phyloP scores from a whole-genome alignment of 2,888 invertebrate species.

The Chydorus sphaericus region DNA sequence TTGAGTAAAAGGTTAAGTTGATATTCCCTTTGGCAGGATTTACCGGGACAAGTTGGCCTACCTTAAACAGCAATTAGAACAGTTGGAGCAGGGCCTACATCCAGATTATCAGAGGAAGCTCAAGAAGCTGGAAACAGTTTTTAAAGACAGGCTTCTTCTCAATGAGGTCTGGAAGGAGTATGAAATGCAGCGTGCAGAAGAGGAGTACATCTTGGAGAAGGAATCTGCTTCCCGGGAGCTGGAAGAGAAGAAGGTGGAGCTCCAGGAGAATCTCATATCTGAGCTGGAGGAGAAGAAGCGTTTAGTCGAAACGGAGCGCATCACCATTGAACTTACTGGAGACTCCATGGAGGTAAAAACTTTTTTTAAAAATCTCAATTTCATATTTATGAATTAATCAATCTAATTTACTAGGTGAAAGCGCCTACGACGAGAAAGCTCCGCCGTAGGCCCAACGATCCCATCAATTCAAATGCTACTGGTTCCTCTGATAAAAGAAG shows the following conservation, averaged over 20 bases:
- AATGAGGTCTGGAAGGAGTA: conserved; percentile 65
- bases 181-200: conserved; percentile 70
- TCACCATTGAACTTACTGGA: conserved; percentile 76
- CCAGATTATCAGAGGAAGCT: conserved; percentile 71
- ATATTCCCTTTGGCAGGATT: conserved; percentile 42
- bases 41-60: conserved; percentile 80
- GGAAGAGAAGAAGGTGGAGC: conserved; percentile 84
- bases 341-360: conserved; percentile 59
- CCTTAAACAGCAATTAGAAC: conserved; percentile 76
- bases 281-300: conserved; percentile 88
- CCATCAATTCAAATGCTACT: conserved; percentile 77
- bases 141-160: conserved; percentile 59
- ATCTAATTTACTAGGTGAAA: conserved; percentile 36
- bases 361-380: not conserved
- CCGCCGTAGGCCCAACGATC: conserved; percentile 82
- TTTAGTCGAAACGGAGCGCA: conserved; percentile 72
- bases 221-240: conserved; percentile 80
- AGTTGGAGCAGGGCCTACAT: conserved; percentile 69
- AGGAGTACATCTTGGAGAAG: conserved; percentile 74
- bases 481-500: conserved; percentile 72
- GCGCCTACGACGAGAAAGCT: conserved; percentile 90
- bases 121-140: conserved; percentile 63
- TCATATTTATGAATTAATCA: conserved; percentile 5
- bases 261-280: conserved; percentile 70
- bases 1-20: conserved; percentile 23